Percentiles rank a stretch among this genome's conserved stretches.
Evolutionary conservation across 2,888 invertebrate genomes (phyloP).

Genomic region (Pharmacophagus antenor): DNA sequence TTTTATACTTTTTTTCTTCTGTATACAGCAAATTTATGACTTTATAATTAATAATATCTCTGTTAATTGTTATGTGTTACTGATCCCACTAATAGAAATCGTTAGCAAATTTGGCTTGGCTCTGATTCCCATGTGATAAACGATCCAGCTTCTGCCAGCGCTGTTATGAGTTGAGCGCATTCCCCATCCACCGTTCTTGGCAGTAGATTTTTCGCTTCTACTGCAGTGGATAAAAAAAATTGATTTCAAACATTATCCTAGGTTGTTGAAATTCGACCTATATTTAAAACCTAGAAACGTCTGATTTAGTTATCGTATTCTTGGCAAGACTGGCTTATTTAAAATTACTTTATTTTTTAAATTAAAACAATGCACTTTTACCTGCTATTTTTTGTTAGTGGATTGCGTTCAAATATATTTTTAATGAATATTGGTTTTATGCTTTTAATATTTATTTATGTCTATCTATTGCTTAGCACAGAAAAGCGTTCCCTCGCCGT

Average conservation of each 20-base stretch:
- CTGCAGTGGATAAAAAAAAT: slow-evolving; percentile 42
- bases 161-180: slow-evolving; percentile 43
- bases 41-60: slow-evolving; percentile 18
- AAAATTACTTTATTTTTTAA: neutral
- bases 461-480: too few species aligned
- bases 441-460: too few species aligned
- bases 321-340: slow-evolving; percentile 13
- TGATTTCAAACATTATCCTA: slow-evolving; percentile 38
- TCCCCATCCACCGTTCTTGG: slow-evolving; percentile 50
- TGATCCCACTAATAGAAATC: slow-evolving; percentile 35
- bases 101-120: slow-evolving; percentile 37
- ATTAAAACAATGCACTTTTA: neutral
- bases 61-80: slow-evolving; percentile 34
- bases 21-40: slow-evolving; percentile 14
- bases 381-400: neutral
- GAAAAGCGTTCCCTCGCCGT: too few species aligned
- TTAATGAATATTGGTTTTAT: too few species aligned
- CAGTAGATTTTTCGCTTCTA: slow-evolving; percentile 44
- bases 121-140: slow-evolving; percentile 44
- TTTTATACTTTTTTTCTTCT: too few species aligned
- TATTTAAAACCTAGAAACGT: slow-evolving; percentile 44
- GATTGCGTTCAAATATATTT: neutral
- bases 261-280: slow-evolving; percentile 48
- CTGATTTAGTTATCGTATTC: slow-evolving; percentile 36
- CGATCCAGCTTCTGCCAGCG: slow-evolving; percentile 49